Conservation (phyloP, 2,113 vertebrate species). For the Catharus bicknelli region DNA sequence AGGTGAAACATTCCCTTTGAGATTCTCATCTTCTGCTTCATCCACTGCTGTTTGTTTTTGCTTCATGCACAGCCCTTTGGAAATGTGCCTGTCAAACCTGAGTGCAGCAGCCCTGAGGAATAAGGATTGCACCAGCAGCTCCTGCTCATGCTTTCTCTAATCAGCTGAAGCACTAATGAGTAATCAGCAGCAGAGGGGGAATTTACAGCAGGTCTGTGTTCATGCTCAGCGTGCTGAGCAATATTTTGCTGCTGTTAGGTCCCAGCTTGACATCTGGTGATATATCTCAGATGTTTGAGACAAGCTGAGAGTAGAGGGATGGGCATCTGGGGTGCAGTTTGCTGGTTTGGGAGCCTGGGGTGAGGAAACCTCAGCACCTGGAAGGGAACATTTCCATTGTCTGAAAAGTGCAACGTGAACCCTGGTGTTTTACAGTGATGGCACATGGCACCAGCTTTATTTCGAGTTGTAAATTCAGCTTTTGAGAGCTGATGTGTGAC, state of each 20-base stretch:
- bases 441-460: background rate
- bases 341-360: background rate
- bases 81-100: background rate
- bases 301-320: background rate
- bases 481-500: background rate
- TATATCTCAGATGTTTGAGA: background rate
- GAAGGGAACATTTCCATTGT: background rate
- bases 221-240: background rate
- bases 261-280: slow-evolving; percentile 10
- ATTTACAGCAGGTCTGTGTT: background rate
- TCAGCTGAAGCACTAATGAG: background rate
- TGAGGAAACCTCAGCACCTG: slow-evolving; percentile 18
- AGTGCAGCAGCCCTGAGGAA: background rate
- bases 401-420: background rate
- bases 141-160: background rate
- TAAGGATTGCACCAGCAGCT: background rate
- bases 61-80: background rate
- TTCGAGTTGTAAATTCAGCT: background rate
- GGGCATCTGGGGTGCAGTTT: slow-evolving; percentile 28
- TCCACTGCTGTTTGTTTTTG: background rate
- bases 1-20: background rate
- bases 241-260: background rate
- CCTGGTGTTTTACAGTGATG: background rate
- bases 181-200: background rate
- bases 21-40: background rate